These are phyloP conservation scores for Minunthozetes semirufus DNA, from an alignment of 2,888 invertebrate species.

Conservation along the genomic window DNA sequence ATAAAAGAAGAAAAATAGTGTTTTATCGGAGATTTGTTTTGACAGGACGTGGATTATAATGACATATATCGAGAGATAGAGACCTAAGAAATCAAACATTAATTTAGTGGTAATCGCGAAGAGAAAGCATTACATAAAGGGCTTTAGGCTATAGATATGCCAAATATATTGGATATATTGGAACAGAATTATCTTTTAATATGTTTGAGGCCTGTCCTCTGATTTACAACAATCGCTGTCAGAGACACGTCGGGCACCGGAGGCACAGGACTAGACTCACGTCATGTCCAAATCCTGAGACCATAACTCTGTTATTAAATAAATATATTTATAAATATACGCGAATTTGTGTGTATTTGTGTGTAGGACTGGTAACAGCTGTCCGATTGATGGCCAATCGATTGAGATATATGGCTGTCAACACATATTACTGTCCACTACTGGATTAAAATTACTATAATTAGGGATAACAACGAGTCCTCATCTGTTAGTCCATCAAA, in stretches of 20 bases:
- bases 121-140: conserved; percentile 4
- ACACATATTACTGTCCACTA: neutral
- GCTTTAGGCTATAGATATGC: neutral
- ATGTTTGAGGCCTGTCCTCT: neutral
- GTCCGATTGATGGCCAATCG: conserved; percentile 7
- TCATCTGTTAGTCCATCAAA: neutral
- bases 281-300: neutral
- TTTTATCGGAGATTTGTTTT: neutral
- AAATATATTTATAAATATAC: neutral
- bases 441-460: neutral
- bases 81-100: neutral
- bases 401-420: conserved; percentile 11
- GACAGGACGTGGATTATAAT: neutral
- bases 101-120: neutral
- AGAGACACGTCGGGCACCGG: neutral
- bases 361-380: neutral
- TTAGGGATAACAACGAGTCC: neutral
- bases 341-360: neutral
- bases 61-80: neutral
- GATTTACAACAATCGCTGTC: neutral
- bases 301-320: conserved; percentile 6
- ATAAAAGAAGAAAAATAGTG: neutral
- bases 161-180: neutral
- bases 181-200: neutral
- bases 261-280: neutral